Evolutionary conservation across 2,888 invertebrate genomes (phyloP), one percentile per base, ranked within the genome.

Genomic region (Tetranychus truncatus): DNA sequence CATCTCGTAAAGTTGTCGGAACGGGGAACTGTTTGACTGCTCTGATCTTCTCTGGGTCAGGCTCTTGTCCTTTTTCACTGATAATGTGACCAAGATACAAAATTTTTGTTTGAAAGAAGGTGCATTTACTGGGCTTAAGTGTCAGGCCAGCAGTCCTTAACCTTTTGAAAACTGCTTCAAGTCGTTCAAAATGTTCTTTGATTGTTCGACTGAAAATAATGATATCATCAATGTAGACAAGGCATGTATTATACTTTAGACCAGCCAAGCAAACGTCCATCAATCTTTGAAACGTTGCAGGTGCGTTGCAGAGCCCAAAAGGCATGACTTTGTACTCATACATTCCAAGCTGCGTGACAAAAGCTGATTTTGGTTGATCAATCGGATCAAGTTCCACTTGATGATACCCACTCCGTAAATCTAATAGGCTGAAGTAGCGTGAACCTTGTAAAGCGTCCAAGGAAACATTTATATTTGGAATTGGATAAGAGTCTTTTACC

Each of bases 211-310:
- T 21, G 21, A 74, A 79, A 3, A 79, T 75, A 6, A 79, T 76
- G 6, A 80, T 74, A 74, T 80, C 80, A 34, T 80, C 80, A 1
- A 80, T 72, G 46, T 79, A 80, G n/a, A 78, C 75, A 1, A 79
- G 71, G 24, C 76, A 76, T 21, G 74, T 74, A 21, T 77, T 75
- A 75, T 78, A 79, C 21, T 77, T 75, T 1, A 80, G 71, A 20
- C 78, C 79, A 18, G 75, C 24, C 6, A 79, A 66, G 9, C 79
- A 77, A 21, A 71, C 45, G 45, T 79, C 75, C 77, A 80, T 77
- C 24, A 78, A 71, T n/a, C 79, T 72, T 73, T 80, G 76, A 74
- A 80, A 80, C 6, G 78, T 78, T 8, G 77, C 75, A 2, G 78
- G 79, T 0, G 78, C 75, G 72, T 77, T 78, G 15, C 69, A 75